Evolutionary conservation across 35 echinoderm and acorn worm species (phyloP), one percentile per base, ranked within the genome.

Genomic region (Apostichopus californicus): DNA sequence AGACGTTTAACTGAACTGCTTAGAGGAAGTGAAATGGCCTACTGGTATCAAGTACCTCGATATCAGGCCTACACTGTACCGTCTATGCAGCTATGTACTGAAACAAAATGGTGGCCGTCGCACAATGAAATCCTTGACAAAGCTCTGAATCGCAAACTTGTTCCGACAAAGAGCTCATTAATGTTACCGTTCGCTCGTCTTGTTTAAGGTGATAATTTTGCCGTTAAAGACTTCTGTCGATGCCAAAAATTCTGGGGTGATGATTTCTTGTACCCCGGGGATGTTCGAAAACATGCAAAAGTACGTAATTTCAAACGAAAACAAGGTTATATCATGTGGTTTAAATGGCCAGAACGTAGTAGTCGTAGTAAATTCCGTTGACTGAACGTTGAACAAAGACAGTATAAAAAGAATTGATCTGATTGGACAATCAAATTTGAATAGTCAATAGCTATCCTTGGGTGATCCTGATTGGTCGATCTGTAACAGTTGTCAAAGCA

Each of bases 361-460:
- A 91, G 34, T 92, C 83, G 91, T 94, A 94, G 91, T 92, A 94
- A 95, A 94, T 94, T 88, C 95, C 95, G 95, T 97, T 97, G 93
- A 97, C 93, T 94, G 95, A 93, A 90, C 93, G 84, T 93, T 94
- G 95, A 94, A 97, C 95, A 97, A 97, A 97, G 95, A 92, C 93
- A 82, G 87, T 95, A 94, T 93, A 95, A 91, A 97, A 90, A 87
- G 87, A 77, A 85, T 80, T 81, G 18, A 25, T 13, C 72, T 88
- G 83, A 97, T 97, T 97, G 95, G 95, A 71, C 80, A 21, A 57
- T 78, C 13, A 56, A 12, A 55, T 56, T 83, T 94, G 94, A 87
- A 87, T 97, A 94, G 64, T 80, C 13, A 59, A 59, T 61, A 92
- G 82, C 66, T 80, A 13, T 88, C 28, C 21, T 72, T 83, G 81